Evolutionary conservation across 2,888 invertebrate species (phyloP).

Genomic region (Mythimna impura): DNA sequence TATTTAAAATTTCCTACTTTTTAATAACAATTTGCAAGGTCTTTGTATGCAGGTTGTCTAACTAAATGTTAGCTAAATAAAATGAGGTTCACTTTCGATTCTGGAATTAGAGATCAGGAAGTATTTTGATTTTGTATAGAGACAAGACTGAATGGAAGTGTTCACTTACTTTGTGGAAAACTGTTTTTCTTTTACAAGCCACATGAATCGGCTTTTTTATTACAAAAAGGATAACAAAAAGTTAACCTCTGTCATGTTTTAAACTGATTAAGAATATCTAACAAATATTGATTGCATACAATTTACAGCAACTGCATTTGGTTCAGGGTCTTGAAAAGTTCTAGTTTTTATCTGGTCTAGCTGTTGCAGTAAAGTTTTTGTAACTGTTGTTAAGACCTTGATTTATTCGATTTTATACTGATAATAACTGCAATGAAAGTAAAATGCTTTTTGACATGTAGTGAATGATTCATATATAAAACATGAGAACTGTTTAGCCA

Average conservation of each 20-base stretch:
- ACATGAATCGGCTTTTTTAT: slow-evolving; percentile 1
- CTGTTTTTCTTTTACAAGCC: slow-evolving; percentile 1
- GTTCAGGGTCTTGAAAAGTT: background rate
- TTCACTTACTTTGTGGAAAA: slow-evolving; percentile 40
- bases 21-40: slow-evolving; percentile 30
- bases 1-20: slow-evolving; percentile 19
- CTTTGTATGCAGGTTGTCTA: slow-evolving; percentile 29
- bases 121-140: slow-evolving; percentile 70
- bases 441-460: slow-evolving; percentile 70
- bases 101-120: slow-evolving; percentile 82
- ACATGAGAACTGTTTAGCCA: slow-evolving; percentile 71
- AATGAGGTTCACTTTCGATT: slow-evolving; percentile 81
- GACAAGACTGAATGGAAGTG: slow-evolving; percentile 79
- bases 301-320: background rate
- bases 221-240: background rate
- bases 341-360: slow-evolving; percentile 10
- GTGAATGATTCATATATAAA: slow-evolving; percentile 68
- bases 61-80: slow-evolving; percentile 70
- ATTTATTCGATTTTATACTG: slow-evolving; percentile 22
- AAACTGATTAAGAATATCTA: slow-evolving; percentile 16
- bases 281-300: background rate
- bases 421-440: slow-evolving; percentile 60
- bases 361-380: background rate
- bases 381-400: slow-evolving; percentile 7
- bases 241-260: background rate